A percentile compares a stretch with the other conserved stretches of the same genome.
phyloP scores from a whole-genome alignment of 2,888 invertebrate genomes.

The Sarcophaga carnaria region DNA sequence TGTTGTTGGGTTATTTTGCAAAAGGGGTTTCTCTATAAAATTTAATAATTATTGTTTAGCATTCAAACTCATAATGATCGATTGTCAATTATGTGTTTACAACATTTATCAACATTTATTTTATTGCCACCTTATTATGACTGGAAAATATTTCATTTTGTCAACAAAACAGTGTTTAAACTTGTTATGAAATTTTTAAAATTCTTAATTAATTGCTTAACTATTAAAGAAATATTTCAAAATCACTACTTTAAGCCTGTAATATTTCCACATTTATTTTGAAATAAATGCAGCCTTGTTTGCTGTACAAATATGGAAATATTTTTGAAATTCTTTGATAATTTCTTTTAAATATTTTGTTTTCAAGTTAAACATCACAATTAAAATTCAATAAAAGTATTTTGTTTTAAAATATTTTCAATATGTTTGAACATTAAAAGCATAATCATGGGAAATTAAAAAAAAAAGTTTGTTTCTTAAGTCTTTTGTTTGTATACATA shows the following conservation, averaged over 20 bases:
- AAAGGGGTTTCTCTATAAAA: constrained; percentile 4
- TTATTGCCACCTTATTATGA: neutral
- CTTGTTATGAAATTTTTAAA: neutral
- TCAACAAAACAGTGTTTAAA: too few species aligned
- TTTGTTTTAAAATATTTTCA: too few species aligned
- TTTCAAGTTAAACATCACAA: constrained; percentile 13
- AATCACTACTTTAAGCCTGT: neutral
- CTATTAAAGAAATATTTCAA: neutral
- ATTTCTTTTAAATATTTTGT: constrained; percentile 14
- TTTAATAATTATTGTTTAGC: too few species aligned
- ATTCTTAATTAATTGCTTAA: constrained; percentile 7
- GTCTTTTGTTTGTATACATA: too few species aligned
- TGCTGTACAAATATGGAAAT: too few species aligned
- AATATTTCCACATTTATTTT: neutral
- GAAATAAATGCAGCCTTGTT: neutral
- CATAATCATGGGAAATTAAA: too few species aligned
- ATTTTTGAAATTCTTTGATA: constrained; percentile 24
- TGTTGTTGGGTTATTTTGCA: constrained; percentile 28
- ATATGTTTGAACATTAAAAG: too few species aligned
- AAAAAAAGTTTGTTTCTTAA: too few species aligned
- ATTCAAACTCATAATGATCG: too few species aligned
- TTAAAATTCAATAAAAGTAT: neutral
- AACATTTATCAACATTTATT: neutral
- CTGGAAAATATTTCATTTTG: too few species aligned
- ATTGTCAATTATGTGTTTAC: too few species aligned